Base-by-base conservation (phyloP, 2,113 vertebrate species). In the Beaufortia kweichowensis region DNA sequence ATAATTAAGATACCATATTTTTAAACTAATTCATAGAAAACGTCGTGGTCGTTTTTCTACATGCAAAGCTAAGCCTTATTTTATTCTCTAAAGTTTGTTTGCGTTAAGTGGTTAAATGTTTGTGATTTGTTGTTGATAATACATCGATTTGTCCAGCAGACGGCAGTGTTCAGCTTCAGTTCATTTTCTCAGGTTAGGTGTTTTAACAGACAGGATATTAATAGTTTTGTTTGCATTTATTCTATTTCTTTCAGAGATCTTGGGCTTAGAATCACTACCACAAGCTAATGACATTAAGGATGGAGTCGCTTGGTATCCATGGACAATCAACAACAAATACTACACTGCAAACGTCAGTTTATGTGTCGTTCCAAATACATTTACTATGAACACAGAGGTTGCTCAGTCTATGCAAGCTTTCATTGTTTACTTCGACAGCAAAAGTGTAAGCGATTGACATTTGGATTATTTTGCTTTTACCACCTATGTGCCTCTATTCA, bases 251-350 rank as follows among this genome's bases (percentile, higher is more conserved):
- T 75, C 0, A 99, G 97, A 95, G 83, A 97, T 99, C 85, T 90
- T 95, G 67, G 92, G 89, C 50, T 82, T 77, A 53, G 90, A 93
- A 46, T 90, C 92, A 74, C 87, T 95, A 24, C 87, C 90, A 1
- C 89, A 90, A 73, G 91, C 91, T 66, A 84, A 83, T 1, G 82
- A 91, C 50, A 81, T 83, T 12, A 86, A 82, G 1, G 92, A 92
- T 11, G 75, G 86, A 1, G 95, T 97, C 72, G 85, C 81, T 61
- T 95, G 94, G 87, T 98, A 97, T 81, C 96, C 96, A 41, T 99
- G 97, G 97, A 96, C 92, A 14, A 98, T 99, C 85, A 96, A 96
- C 84, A 99, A 99, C 86, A 98, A 99, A 77, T 99, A 99, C 7
- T 99, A 99, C 8, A 96, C 94, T 0, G 97, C 97, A 9, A 89